Evolutionary conservation across 2,888 invertebrate species (phyloP).

Genomic region (Drymonia ruficornis): DNA sequence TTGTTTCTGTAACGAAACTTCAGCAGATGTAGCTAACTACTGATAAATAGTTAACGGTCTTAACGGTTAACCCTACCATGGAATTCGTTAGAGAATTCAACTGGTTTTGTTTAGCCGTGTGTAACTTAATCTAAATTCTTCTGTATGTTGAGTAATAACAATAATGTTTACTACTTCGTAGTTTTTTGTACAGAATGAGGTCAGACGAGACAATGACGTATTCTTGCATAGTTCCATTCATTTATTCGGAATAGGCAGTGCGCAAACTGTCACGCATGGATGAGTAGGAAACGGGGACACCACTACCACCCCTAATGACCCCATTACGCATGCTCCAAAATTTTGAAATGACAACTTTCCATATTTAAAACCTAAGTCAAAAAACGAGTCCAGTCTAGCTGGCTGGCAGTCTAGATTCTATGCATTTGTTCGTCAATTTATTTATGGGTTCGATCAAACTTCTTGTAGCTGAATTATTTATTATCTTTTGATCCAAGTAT

Average conservation of each 20-base stretch:
- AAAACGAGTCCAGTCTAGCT: too few species aligned
- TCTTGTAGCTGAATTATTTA: too few species aligned
- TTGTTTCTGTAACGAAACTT: constrained; percentile 20
- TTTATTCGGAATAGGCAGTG: constrained; percentile 46
- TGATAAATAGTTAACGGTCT: constrained; percentile 17
- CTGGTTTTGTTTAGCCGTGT: constrained; percentile 15
- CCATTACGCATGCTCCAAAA: constrained; percentile 24
- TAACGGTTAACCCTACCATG: constrained; percentile 25
- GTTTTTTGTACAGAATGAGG: constrained; percentile 30
- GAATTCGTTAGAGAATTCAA: constrained; percentile 25
- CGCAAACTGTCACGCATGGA: constrained; percentile 49
- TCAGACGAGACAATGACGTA: constrained; percentile 29
- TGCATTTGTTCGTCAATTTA: too few species aligned
- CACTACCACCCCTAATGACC: constrained; percentile 39
- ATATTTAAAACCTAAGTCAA: not conserved
- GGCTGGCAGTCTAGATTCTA: too few species aligned
- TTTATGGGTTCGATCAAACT: too few species aligned
- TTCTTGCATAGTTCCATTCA: constrained; percentile 62
- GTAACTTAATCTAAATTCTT: constrained; percentile 1
- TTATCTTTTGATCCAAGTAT: not conserved
- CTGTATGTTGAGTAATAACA: not conserved
- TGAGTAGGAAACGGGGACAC: constrained; percentile 32
- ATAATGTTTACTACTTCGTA: constrained; percentile 10
- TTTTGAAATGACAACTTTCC: not conserved
- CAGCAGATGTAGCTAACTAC: too few species aligned